These are phyloP conservation scores for Smittia sp. DNA, from an alignment of 2,888 invertebrate genomes.

Conservation along the genomic window DNA sequence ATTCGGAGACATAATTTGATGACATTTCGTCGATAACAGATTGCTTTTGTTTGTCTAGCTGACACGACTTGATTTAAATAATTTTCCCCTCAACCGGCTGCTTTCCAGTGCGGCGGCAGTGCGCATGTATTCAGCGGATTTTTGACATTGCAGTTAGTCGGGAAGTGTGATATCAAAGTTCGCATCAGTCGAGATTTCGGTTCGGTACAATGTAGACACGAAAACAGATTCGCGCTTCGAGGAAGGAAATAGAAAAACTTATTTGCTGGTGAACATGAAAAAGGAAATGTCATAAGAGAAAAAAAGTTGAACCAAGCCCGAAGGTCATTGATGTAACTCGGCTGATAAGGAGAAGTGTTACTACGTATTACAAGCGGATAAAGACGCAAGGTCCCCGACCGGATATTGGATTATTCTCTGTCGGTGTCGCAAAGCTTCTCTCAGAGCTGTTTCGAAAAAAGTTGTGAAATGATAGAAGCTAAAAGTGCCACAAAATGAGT, in stretches of 20 bases:
- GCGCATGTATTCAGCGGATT: constrained; percentile 39
- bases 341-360: neutral
- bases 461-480: neutral
- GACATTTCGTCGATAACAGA: constrained; percentile 28
- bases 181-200: constrained; percentile 32
- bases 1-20: constrained; percentile 22
- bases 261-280: neutral
- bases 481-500: neutral
- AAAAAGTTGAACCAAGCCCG: neutral
- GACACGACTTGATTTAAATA: constrained; percentile 10
- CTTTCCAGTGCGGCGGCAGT: constrained; percentile 10
- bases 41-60: constrained; percentile 24
- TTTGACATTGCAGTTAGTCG: constrained; percentile 28
- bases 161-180: neutral
- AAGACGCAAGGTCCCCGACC: neutral
- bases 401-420: constrained; percentile 21
- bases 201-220: constrained; percentile 29
- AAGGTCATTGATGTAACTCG: constrained; percentile 22
- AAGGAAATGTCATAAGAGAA: constrained; percentile 3
- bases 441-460: neutral
- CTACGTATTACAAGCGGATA: constrained; percentile 15
- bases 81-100: neutral
- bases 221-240: neutral
- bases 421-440: neutral
- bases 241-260: neutral